Conservation (phyloP, 2,888 invertebrate genomes). For the Luffia ferchaultella region DNA sequence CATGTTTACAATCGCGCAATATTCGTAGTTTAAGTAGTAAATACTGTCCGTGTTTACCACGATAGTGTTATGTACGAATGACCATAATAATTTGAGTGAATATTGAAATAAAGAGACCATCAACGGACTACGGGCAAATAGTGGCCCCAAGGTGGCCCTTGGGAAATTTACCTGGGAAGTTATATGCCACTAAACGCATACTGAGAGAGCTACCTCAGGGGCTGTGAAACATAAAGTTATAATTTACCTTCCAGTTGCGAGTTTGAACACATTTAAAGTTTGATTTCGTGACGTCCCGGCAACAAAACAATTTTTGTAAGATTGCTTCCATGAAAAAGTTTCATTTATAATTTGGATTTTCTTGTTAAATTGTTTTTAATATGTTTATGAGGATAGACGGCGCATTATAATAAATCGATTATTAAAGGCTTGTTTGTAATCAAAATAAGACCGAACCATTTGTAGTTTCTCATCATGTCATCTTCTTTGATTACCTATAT, state of each 20-base stretch:
- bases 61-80: background rate
- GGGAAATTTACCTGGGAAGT: slow-evolving; percentile 5
- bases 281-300: background rate
- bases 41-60: background rate
- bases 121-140: background rate
- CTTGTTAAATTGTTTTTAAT: too few species aligned
- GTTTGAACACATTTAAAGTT: background rate
- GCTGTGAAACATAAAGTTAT: background rate
- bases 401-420: too few species aligned
- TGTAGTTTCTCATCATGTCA: too few species aligned
- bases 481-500: too few species aligned
- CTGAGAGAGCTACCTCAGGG: background rate
- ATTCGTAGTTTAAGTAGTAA: too few species aligned
- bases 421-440: too few species aligned
- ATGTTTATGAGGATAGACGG: too few species aligned
- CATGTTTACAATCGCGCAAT: too few species aligned
- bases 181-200: slow-evolving; percentile 2
- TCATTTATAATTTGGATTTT: too few species aligned
- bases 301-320: background rate
- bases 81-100: background rate
- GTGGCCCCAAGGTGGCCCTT: background rate
- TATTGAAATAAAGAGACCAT: background rate
- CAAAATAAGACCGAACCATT: too few species aligned
- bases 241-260: background rate
- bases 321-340: too few species aligned